Conservation (phyloP, 2,888 invertebrate genomes). For the Pimpla rufipes region DNA sequence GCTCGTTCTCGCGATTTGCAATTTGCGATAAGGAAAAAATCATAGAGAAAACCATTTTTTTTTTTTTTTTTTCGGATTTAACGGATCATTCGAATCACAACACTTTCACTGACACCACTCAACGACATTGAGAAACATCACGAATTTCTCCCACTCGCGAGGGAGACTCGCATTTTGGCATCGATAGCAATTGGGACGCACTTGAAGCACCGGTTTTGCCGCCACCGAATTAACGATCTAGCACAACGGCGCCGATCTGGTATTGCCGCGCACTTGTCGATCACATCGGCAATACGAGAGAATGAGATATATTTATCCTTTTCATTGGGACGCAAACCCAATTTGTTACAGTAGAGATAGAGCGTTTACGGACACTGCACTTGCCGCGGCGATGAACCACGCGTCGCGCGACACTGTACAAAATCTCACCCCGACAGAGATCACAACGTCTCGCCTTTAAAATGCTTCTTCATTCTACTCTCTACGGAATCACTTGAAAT, state of each 20-base stretch:
- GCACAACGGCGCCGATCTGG: neutral
- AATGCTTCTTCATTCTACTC: conserved; percentile 15
- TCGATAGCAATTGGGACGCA: conserved; percentile 32
- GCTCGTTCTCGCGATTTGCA: neutral
- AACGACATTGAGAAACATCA: conserved; percentile 43
- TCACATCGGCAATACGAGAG: neutral
- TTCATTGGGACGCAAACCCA: conserved; percentile 8
- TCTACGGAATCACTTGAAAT: neutral
- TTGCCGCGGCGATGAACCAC: neutral
- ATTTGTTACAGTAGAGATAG: conserved; percentile 17
- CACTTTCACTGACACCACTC: conserved; percentile 66
- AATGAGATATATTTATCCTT: conserved; percentile 6
- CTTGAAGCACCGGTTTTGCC: conserved; percentile 49
- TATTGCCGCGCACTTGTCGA: neutral
- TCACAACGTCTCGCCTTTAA: conserved; percentile 28
- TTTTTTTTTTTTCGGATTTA: too few species aligned
- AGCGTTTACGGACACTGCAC: conserved; percentile 30
- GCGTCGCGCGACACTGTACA: conserved; percentile 44
- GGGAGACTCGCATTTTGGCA: conserved; percentile 6
- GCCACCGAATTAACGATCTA: conserved; percentile 15
- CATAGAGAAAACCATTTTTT: conserved; percentile 9
- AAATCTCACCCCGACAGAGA: conserved; percentile 40
- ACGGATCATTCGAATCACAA: conserved; percentile 38
- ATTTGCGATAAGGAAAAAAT: conserved; percentile 11
- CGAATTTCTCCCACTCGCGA: conserved; percentile 37